Conservation (phyloP, 2,113 vertebrate species). For the Terrapene triunguis region DNA sequence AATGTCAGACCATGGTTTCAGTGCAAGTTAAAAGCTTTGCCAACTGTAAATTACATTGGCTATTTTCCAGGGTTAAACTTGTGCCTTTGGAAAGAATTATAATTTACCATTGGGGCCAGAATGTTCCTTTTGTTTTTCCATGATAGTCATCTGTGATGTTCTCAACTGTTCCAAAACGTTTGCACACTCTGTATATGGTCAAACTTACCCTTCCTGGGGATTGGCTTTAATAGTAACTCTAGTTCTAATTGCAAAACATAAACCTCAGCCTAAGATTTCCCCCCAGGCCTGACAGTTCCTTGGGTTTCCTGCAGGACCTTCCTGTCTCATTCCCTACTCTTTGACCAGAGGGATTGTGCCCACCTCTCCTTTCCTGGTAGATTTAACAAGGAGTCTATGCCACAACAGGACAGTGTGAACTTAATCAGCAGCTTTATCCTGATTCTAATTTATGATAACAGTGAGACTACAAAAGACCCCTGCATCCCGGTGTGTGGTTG, state of each 20-base stretch:
- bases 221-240: neutral
- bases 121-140: neutral
- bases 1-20: neutral
- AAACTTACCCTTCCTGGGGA: neutral
- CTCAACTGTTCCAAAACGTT: rapidly evolving
- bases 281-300: neutral
- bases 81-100: neutral
- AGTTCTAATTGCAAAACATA: neutral
- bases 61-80: neutral
- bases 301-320: too few relatives aligned
- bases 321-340: too few relatives aligned
- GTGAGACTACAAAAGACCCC: neutral
- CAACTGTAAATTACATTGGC: constrained; percentile 1
- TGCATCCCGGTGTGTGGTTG: neutral
- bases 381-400: neutral
- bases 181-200: neutral
- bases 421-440: neutral
- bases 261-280: neutral
- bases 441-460: neutral
- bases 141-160: neutral
- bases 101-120: neutral
- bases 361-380: neutral
- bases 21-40: constrained; percentile 9
- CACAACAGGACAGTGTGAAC: neutral
- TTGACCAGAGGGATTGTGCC: too few relatives aligned